Evolutionary conservation across 1,140 invertebrate genomes (phyloP), one percentile per base, ranked within the genome.

Genomic region (Ceratina australensis): DNA sequence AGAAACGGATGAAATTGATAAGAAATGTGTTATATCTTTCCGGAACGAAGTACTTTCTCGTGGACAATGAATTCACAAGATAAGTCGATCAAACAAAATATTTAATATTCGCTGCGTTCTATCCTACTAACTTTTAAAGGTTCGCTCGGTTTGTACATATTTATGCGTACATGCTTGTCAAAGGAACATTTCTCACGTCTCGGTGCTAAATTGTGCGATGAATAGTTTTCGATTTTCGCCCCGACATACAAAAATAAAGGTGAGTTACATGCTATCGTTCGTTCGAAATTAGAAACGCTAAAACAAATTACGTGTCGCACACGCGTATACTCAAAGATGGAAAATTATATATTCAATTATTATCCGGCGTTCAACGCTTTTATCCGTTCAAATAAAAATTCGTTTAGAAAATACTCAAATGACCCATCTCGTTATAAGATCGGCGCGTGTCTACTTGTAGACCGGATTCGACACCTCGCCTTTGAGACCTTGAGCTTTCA

Each of bases 91-190:
- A 56, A 57, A 20, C 16, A 56, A 72, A 72, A 33, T 72, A 63
- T 54, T 63, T 42, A n/a, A 78, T 72, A 50, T 15, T 71, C 47
- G 72, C 61, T 64, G 49, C 49, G 47, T 54, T 42, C 42, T 71
- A 77, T 26, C 24, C 69, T 72, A 64, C 59, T 78, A 72, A 65
- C 18, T 72, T 49, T 77, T 71, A 71, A 78, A 72, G 2, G 64
- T 65, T 72, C 33, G 15, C 69, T 72, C 69, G 63, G 69, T 72
- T 78, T 78, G 76, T 78, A 78, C 76, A 78, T 78, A 49, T 65
- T 78, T 78, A 78, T 78, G 76, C 76, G 76, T 72, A 56, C 65
- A 42, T 65, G 42, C 76, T 64, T 78, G 68, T 61, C 1, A 65
- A 78, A 72, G 76, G 69, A 78, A 72, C 68, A 72, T 78, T 65